These are phyloP conservation scores for Phyllostomus hastatus DNA, from an alignment of 2,113 vertebrate genomes.

Conservation along the genomic window DNA sequence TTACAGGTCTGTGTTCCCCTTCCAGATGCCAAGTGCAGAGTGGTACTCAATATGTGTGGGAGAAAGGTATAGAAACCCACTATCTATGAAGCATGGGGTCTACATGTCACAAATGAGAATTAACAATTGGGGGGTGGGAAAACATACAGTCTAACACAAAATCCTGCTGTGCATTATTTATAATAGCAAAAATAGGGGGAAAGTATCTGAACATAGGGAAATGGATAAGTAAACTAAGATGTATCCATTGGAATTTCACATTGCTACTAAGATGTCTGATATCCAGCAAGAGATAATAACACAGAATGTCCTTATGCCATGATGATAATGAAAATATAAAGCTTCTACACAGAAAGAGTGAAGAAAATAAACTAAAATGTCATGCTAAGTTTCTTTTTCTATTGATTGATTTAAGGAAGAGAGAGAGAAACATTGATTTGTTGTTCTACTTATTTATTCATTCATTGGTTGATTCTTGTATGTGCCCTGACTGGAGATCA, in stretches of 20 bases:
- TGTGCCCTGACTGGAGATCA: no score
- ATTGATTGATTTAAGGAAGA: no score
- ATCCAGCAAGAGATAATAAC: background rate
- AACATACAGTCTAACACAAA: background rate
- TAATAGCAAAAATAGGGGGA: background rate
- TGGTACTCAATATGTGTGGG: background rate
- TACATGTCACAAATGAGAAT: background rate
- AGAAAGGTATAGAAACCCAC: background rate
- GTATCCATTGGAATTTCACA: background rate
- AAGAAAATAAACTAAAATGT: background rate
- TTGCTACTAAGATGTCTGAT: constrained; percentile 12
- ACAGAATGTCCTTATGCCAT: background rate
- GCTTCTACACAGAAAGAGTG: background rate
- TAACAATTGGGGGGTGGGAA: background rate
- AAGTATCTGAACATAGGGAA: background rate
- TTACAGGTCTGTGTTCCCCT: background rate
- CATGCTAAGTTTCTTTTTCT: background rate
- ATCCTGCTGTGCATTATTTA: background rate
- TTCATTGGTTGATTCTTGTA: no score
- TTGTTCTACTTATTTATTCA: no score
- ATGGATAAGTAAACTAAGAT: background rate
- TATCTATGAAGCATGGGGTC: background rate
- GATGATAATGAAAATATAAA: background rate
- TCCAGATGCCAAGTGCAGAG: background rate
- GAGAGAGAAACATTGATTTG: no score